A percentile compares a stretch with the other conserved stretches of the same genome.
phyloP scores from a whole-genome alignment of 2,113 vertebrate species.

The Menura novaehollandiae region DNA sequence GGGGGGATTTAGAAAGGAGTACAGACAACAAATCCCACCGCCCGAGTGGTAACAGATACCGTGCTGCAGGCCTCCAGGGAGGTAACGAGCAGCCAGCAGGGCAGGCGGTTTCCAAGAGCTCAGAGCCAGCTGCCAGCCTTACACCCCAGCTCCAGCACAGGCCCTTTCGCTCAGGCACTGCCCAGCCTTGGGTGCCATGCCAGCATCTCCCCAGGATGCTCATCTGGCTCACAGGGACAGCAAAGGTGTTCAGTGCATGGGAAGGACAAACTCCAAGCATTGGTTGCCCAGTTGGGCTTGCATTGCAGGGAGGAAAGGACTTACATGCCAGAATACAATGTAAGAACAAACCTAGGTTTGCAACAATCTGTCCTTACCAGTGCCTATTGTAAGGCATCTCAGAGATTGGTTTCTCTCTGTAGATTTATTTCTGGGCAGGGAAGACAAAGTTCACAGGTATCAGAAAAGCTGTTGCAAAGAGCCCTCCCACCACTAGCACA shows the following conservation, averaged over 20 bases:
- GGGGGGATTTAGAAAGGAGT: not conserved
- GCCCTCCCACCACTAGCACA: rapidly evolving
- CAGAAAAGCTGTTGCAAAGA: not conserved
- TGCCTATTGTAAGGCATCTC: not conserved
- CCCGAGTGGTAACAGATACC: not conserved
- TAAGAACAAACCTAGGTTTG: not conserved
- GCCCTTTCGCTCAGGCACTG: not conserved
- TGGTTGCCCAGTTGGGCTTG: not conserved
- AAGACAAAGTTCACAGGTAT: not conserved
- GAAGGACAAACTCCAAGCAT: not conserved
- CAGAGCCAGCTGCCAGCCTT: not conserved
- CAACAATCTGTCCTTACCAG: not conserved
- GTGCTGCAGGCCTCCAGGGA: not conserved
- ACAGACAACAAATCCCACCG: not conserved
- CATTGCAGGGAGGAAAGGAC: not conserved
- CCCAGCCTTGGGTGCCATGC: rapidly evolving
- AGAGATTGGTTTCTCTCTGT: not conserved
- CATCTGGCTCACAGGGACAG: not conserved
- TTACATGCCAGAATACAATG: not conserved
- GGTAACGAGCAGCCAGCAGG: not conserved
- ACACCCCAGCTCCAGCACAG: rapidly evolving
- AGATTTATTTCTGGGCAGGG: not conserved
- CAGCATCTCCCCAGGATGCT: not conserved
- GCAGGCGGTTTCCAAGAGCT: not conserved
- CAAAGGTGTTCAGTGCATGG: not conserved